A percentile compares a stretch with the other conserved stretches of the same genome.
Evolutionary conservation across 2,888 invertebrate species (phyloP).

Genomic region (Lasioglossum malachurum): DNA sequence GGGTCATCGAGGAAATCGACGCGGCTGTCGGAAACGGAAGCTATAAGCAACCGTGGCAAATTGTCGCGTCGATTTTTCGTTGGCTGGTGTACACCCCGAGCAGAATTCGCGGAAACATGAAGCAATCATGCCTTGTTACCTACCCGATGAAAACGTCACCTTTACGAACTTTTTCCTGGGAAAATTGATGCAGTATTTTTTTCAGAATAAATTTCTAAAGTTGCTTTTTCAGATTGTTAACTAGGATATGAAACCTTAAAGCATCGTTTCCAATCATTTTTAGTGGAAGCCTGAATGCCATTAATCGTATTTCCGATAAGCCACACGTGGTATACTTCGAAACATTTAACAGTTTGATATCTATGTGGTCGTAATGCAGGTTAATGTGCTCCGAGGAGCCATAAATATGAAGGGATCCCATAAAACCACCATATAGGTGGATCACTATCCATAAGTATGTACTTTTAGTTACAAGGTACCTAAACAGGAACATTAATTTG

Average conservation of each 20-base stretch:
- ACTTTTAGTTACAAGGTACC: neutral
- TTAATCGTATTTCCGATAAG: neutral
- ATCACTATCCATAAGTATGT: neutral
- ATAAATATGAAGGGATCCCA: neutral
- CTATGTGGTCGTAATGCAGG: neutral
- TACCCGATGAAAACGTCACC: neutral
- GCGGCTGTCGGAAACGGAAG: conserved; percentile 40
- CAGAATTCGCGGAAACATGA: neutral
- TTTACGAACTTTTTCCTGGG: neutral
- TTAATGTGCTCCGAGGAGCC: neutral
- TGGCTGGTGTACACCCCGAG: neutral
- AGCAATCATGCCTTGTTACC: neutral
- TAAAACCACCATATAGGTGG: neutral
- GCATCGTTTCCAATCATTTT: neutral
- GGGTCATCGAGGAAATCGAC: conserved; percentile 27
- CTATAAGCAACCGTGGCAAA: conserved; percentile 34
- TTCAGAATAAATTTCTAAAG: no score
- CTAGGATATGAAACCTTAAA: no score
- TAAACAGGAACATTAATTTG: neutral
- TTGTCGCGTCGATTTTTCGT: conserved; percentile 8
- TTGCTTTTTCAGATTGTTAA: neutral
- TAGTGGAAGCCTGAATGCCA: neutral
- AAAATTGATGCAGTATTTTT: no score
- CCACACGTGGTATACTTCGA: neutral
- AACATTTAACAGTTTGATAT: conserved; percentile 7